Evolutionary conservation across 2,888 invertebrate species (phyloP), one percentile per base, ranked within the genome.

Genomic region (Ptilodon capucinus): DNA sequence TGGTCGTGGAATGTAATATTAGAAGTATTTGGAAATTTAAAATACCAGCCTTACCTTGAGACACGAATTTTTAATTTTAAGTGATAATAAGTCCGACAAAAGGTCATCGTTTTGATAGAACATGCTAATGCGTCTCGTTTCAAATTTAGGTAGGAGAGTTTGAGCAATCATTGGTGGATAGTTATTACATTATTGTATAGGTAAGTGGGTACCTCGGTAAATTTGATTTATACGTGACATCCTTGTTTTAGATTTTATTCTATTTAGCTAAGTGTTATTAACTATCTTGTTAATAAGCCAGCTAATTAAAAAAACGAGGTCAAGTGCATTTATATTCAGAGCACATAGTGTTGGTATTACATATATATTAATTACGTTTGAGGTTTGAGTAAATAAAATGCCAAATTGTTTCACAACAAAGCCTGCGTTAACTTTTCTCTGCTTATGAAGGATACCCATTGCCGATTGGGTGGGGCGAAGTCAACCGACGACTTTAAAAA

Each of bases 361-460:
- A 39, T 28, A 45, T 45, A 45, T 44, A 23, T 53, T 54, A 59
- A 58, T 60, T 60, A 59, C 42, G 55, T 60, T 43, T 51, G 47
- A 57, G 54, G 55, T 60, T 43, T 51, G 47, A 57, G 54, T 59
- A 51, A 58, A 55, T 51, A 48, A 61, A 68, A 70, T 60, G 56
- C 55, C 54, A 42, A 42, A 46, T 6, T 44, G 56, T 68, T 63
- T 70, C 62, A 55, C 57, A 70, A 67, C 40, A 59, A 51, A 57
- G 38, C 40, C 52, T 41, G 48, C 42, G 44, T 57, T 54, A 52
- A 59, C 53, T 60, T 61, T 57, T 46, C 61, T 55, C 48, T 18
- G 46, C 40, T 55, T 57, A 58, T 60, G 63, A 71, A 67, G 70
- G 70, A 64, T 60, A 61, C 42, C 30, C 21, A 40, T 51, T 43